Percentiles rank a stretch among this genome's conserved stretches.
phyloP scores from a whole-genome alignment of 64 coral and sea anemone species.

The Acropora tenuis region DNA sequence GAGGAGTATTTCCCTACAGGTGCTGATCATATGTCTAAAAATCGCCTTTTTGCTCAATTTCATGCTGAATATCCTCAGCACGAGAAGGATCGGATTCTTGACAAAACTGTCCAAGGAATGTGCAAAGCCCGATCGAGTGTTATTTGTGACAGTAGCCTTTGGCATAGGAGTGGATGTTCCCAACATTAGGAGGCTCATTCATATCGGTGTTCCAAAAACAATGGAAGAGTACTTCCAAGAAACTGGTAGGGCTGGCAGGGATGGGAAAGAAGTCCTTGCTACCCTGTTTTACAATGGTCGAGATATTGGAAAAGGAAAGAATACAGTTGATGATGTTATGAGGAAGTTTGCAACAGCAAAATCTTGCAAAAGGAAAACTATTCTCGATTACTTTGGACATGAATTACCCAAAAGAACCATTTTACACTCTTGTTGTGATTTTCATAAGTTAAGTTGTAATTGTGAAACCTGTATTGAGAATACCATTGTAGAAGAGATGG shows the following conservation, averaged over 20 bases:
- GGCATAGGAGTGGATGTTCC: not conserved
- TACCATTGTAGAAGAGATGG: not conserved
- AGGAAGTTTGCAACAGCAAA: not conserved
- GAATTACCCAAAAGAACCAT: not conserved
- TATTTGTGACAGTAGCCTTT: not conserved
- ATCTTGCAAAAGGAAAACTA: not conserved
- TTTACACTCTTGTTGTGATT: not conserved
- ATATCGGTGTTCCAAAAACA: not conserved
- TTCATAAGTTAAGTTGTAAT: not conserved
- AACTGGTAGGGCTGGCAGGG: not conserved
- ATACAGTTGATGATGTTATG: not conserved
- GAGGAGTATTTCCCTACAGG: not conserved
- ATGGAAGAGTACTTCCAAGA: not conserved
- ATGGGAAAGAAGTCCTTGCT: not conserved
- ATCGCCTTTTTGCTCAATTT: not conserved
- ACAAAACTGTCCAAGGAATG: no score
- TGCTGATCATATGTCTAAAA: not conserved
- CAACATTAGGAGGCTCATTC: not conserved
- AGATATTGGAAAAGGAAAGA: not conserved
- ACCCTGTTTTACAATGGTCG: not conserved
- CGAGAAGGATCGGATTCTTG: not conserved
- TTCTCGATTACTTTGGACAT: not conserved
- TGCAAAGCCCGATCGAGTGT: not conserved
- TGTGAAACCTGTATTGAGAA: not conserved
- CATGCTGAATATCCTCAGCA: not conserved